A percentile compares a stretch with the other conserved stretches of the same genome.
phyloP scores from a whole-genome alignment of 1,140 invertebrate species.

The Reticulitermes speratus region DNA sequence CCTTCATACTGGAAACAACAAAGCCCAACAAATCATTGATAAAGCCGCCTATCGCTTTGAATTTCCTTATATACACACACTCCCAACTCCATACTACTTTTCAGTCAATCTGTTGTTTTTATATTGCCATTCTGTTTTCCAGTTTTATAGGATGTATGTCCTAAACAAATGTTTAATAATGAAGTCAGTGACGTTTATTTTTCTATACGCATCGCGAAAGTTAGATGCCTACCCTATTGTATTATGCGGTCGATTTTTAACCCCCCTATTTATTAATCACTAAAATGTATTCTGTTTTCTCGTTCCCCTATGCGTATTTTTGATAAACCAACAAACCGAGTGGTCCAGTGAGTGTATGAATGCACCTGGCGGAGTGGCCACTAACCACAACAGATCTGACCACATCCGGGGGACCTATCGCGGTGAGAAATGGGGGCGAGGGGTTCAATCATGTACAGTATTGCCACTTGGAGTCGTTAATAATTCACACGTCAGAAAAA shows the following conservation, averaged over 20 bases:
- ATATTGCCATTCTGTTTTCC: not conserved
- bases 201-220: not conserved
- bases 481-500: too few relatives aligned
- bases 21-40: too few relatives aligned
- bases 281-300: conserved; percentile 5
- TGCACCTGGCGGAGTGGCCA: not conserved
- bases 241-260: not conserved
- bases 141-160: too few relatives aligned
- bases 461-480: too few relatives aligned
- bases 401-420: not conserved
- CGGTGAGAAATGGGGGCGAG: not conserved
- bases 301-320: not conserved
- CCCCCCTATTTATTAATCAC: not conserved
- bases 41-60: too few relatives aligned
- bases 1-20: too few relatives aligned
- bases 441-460: not conserved
- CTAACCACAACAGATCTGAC: not conserved
- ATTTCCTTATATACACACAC: too few relatives aligned
- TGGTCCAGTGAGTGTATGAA: not conserved
- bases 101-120: not conserved
- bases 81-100: too few relatives aligned
- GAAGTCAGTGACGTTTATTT: not conserved
- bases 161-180: not conserved
- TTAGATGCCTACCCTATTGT: not conserved
- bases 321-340: not conserved